Evolutionary conservation across 2,797 vertebrate species (phyloP), one percentile per base, ranked within the genome.

Genomic region (Perodicticus potto): DNA sequence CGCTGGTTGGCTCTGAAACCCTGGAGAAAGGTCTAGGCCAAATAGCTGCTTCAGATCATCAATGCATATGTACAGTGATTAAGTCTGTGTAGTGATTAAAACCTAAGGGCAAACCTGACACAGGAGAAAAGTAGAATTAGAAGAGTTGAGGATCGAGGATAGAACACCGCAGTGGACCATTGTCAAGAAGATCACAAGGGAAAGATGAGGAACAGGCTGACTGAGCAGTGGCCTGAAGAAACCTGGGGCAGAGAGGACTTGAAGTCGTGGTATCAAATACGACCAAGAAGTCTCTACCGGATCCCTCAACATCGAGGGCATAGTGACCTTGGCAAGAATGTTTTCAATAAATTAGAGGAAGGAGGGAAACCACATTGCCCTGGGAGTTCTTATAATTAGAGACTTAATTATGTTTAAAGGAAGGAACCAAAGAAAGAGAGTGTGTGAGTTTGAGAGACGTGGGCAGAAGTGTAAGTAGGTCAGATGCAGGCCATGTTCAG

Each of bases 361-460:
- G 72, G 65, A 89, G 27, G 67, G 43, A 70, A 89, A 80, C 78
- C 88, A 40, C 40, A 55, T 67, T 86, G 61, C 61, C 94, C 69
- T 83, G 59, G 91, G 80, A 90, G 77, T 65, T 70, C 93, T 89
- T 95, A 45, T 97, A 78, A 89, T 89, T 82, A 86, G 81, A 80
- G 85, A 72, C 63, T 87, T 96, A 65, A 81, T 92, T 94, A 77
- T 87, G 82, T 94, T 80, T 80, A 76, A 61, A 83, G 86, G 72
- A 85, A 74, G 49, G 78, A 76, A 29, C 92, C 84, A 81, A 29
- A 73, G 61, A 13, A 61, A 23, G 61, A 69, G 61, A 85, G 59
- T 7, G 61, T 29, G 61, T 34, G 34, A 80, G 10, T 69, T 34
- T 86, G 45, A 73, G 73, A 77, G 49, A 55, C 83, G 20, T 32